Evolutionary conservation across 2,113 vertebrate species (phyloP), one percentile per base, ranked within the genome.

Genomic region (Sphaerodactylus townsendi): DNA sequence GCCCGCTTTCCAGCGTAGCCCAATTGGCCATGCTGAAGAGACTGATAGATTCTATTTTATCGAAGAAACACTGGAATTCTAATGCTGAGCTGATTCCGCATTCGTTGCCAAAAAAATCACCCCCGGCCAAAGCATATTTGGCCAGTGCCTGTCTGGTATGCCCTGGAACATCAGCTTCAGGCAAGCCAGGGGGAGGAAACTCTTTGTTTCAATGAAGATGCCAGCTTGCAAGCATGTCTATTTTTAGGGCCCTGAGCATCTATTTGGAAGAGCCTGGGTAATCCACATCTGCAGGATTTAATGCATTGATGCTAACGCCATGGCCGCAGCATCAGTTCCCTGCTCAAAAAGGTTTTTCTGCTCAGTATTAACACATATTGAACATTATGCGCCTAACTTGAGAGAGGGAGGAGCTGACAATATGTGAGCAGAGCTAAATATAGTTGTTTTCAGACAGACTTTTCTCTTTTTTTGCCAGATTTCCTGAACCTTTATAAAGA

Each of bases 401-500:
- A 83, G 79, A 87, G 90, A 90, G 91, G 91, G 89, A 90, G 90
- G 90, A 68, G 90, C 85, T 87, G 85, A 89, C 89, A 35, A 83
- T 91, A 68, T 90, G 91, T 17, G 4, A 89, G 90, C 88, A 0
- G 2, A 78, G 87, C 87, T 86, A 94, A 83, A 94, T 90, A 91
- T 93, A 94, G 92, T 85, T 93, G 91, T 90, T 92, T 92, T 87
- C 90, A 91, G 88, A 82, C 85, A 85, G 89, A 91, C 86, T 91
- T 84, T 86, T n/a, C n/a, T n/a, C n/a, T 62, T 62, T 62, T 28
- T 7, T 90, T 89, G 91, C 92, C 92, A 93, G 92, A 84, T 93
- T 92, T 92, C 84, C 85, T 82, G 37, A 90, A 88, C 89, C 88
- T 88, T 88, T 90, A 77, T 89, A 84, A 89, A 82, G 86, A 86